Percentiles rank a stretch among this genome's conserved stretches.
phyloP scores from a whole-genome alignment of 2,888 invertebrate species.

The Villa cingulata region DNA sequence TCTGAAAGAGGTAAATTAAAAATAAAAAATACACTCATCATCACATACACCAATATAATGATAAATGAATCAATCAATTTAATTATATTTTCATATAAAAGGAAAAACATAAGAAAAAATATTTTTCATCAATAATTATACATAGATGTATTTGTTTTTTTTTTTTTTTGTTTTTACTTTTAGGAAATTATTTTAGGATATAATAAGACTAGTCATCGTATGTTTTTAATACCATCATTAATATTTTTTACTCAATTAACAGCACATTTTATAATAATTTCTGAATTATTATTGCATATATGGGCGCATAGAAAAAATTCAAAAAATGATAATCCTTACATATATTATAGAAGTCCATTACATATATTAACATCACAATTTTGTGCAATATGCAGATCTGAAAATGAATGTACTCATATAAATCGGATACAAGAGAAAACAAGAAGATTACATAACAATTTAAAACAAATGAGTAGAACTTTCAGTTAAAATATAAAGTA shows the following conservation, averaged over 20 bases:
- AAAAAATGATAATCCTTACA: conserved; percentile 39
- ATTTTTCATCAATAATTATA: no score
- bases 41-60: no score
- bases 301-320: conserved; percentile 56
- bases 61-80: no score
- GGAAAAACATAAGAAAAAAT: no score
- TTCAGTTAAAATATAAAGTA: conserved; percentile 23
- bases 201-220: conserved; percentile 35
- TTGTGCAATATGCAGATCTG: conserved; percentile 52
- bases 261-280: conserved; percentile 38
- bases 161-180: conserved; percentile 1
- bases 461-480: conserved; percentile 29
- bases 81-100: no score
- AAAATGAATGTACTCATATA: conserved; percentile 46
- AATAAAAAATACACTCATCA: not conserved
- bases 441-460: conserved; percentile 22
- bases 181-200: conserved; percentile 33
- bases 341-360: conserved; percentile 56
- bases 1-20: conserved; percentile 14
- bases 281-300: conserved; percentile 52
- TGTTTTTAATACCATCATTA: conserved; percentile 46
- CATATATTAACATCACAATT: conserved; percentile 53
- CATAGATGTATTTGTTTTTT: no score
- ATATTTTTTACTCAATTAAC: conserved; percentile 44
- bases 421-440: conserved; percentile 49